A percentile compares a stretch with the other conserved stretches of the same genome.
Evolutionary conservation across 2,113 vertebrate species (phyloP).

Genomic region (Nyctibius bracteatus): DNA sequence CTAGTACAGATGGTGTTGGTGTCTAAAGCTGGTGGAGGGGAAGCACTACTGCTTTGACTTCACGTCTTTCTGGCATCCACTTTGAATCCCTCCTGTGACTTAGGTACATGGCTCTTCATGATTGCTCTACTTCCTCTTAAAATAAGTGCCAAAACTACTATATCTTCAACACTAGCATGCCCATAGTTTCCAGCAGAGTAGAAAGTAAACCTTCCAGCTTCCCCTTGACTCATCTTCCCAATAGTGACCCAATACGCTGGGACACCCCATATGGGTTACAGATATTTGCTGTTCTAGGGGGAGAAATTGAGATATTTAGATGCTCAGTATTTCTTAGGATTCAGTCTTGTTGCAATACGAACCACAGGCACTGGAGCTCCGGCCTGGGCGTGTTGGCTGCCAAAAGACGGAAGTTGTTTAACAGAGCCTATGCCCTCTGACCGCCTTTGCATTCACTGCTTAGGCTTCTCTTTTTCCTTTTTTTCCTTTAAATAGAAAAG

Average conservation of each 20-base stretch:
- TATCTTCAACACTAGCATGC: not conserved
- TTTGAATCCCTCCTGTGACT: not conserved
- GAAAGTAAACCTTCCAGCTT: not conserved
- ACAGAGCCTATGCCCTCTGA: not conserved
- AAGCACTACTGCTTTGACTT: not conserved
- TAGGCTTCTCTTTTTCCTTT: not conserved
- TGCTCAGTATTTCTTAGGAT: not conserved
- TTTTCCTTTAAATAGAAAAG: not conserved
- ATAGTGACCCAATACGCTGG: accelerated
- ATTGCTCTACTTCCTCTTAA: not conserved
- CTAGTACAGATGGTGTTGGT: not conserved
- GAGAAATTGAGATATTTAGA: not conserved
- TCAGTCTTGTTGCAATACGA: not conserved
- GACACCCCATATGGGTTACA: not conserved
- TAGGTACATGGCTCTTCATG: not conserved
- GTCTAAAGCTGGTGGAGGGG: not conserved
- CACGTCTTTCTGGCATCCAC: not conserved
- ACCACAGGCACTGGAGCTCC: not conserved
- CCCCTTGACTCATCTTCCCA: not conserved
- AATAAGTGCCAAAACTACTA: not conserved
- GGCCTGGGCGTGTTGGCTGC: not conserved
- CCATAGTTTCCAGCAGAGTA: not conserved
- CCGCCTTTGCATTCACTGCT: not conserved
- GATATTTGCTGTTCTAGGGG: not conserved
- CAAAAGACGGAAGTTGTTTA: not conserved